Percentiles rank a stretch among this genome's conserved stretches.
Evolutionary conservation across 2,113 vertebrate species (phyloP).

Genomic region (Rallus limicola): DNA sequence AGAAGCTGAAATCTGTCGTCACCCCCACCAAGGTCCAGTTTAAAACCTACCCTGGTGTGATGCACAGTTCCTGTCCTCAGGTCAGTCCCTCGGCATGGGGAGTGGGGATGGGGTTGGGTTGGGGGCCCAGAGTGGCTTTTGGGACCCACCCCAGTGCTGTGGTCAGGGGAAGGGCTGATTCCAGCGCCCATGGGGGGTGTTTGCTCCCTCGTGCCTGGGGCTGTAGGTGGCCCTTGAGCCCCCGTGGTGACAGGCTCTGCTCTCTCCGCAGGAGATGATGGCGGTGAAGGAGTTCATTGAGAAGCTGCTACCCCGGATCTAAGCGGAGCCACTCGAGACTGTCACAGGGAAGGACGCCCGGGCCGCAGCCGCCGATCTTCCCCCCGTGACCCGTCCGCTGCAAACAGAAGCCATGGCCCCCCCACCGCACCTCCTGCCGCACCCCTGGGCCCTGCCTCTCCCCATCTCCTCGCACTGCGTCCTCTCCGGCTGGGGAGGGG

Average conservation of each 20-base stretch:
- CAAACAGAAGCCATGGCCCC: constrained; percentile 86
- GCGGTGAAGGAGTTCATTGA: constrained; percentile 96
- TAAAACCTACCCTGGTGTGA: constrained; percentile 87
- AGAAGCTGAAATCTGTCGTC: constrained; percentile 90
- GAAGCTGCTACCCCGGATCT: constrained; percentile 93
- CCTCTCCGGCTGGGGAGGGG: background rate
- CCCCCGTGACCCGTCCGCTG: constrained; percentile 71
- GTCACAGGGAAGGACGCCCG: constrained; percentile 62
- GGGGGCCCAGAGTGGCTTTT: background rate
- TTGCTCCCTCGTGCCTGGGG: background rate
- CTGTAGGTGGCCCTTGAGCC: rapidly evolving
- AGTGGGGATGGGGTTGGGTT: background rate
- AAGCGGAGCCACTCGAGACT: constrained; percentile 75
- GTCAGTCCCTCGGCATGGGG: constrained; percentile 44
- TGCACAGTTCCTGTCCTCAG: constrained; percentile 92
- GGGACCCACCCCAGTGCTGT: rapidly evolving
- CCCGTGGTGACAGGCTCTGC: rapidly evolving
- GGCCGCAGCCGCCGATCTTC: constrained; percentile 76
- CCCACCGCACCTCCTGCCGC: constrained; percentile 26
- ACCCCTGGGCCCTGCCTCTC: constrained; percentile 7
- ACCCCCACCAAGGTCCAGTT: constrained; percentile 88
- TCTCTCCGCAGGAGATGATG: constrained; percentile 86
- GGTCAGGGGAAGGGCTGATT: background rate
- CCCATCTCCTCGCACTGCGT: background rate
- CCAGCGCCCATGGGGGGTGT: rapidly evolving